These are phyloP conservation scores for Sesia apiformis DNA, from an alignment of 2,888 invertebrate genomes.

Conservation along the genomic window DNA sequence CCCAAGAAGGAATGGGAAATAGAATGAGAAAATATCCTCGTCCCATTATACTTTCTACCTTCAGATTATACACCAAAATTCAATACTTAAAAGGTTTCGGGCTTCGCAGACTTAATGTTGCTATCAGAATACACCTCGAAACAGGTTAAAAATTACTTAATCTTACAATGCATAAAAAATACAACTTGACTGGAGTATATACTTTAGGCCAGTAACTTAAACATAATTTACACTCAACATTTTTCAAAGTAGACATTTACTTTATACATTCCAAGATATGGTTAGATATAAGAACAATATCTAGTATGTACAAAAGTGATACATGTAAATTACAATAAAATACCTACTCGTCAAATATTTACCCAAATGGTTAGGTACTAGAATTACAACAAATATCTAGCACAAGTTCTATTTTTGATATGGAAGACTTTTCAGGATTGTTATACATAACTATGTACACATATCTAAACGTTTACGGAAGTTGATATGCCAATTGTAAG, in stretches of 20 bases:
- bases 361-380: conserved; percentile 39
- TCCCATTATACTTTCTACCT: too few relatives aligned
- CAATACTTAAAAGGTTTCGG: too few relatives aligned
- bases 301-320: conserved; percentile 7
- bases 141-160: too few relatives aligned
- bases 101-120: too few relatives aligned
- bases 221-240: not conserved
- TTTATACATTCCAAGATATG: conserved; percentile 7
- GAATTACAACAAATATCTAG: conserved; percentile 45
- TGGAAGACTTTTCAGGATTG: conserved; percentile 68
- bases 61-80: too few relatives aligned
- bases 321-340: conserved; percentile 1
- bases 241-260: not conserved
- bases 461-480: conserved; percentile 61
- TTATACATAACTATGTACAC: conserved; percentile 25
- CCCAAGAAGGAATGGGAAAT: too few relatives aligned
- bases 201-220: too few relatives aligned
- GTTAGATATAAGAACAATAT: conserved; percentile 5
- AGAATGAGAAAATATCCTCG: too few relatives aligned
- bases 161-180: too few relatives aligned
- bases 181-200: too few relatives aligned
- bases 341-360: conserved; percentile 34
- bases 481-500: conserved; percentile 72
- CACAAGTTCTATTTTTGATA: conserved; percentile 67
- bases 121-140: too few relatives aligned